These are phyloP conservation scores for Steromphala cineraria DNA, from an alignment of 2,888 invertebrate genomes.

Conservation along the genomic window DNA sequence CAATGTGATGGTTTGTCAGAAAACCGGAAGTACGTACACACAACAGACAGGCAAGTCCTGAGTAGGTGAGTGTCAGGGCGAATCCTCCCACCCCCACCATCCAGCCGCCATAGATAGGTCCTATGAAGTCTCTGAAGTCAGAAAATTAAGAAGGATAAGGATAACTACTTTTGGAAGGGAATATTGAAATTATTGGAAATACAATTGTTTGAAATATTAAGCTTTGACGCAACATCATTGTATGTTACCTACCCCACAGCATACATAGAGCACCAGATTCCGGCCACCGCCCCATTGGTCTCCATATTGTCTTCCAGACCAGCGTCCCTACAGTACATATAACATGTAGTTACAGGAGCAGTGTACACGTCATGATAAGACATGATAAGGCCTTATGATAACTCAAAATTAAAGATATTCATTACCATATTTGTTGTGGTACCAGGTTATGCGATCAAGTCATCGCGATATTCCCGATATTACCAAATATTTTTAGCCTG, in stretches of 20 bases:
- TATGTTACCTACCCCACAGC: slow-evolving; percentile 20
- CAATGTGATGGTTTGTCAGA: slow-evolving; percentile 38
- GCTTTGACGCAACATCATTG: too few relatives aligned
- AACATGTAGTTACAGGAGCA: neutral
- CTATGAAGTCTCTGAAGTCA: slow-evolving; percentile 21
- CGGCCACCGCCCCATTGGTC: slow-evolving; percentile 12
- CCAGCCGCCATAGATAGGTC: slow-evolving; percentile 23
- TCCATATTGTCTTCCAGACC: slow-evolving; percentile 2
- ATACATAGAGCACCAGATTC: slow-evolving; percentile 23
- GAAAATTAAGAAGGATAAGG: too few relatives aligned
- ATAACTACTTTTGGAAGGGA: too few relatives aligned
- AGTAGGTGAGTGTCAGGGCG: slow-evolving; percentile 10
- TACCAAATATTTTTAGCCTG: too few relatives aligned
- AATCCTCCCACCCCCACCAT: slow-evolving; percentile 3
- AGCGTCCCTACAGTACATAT: neutral
- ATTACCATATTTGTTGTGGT: too few relatives aligned
- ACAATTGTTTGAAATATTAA: too few relatives aligned
- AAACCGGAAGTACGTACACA: neutral
- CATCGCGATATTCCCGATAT: too few relatives aligned
- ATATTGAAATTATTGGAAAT: too few relatives aligned
- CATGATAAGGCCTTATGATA: too few relatives aligned
- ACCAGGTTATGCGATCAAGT: too few relatives aligned
- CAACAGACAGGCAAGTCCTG: neutral
- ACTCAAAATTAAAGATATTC: too few relatives aligned
- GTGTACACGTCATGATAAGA: too few relatives aligned